Evolutionary conservation across 2,113 vertebrate genomes (phyloP), one percentile per base, ranked within the genome.

Genomic region (Azemiops feae): DNA sequence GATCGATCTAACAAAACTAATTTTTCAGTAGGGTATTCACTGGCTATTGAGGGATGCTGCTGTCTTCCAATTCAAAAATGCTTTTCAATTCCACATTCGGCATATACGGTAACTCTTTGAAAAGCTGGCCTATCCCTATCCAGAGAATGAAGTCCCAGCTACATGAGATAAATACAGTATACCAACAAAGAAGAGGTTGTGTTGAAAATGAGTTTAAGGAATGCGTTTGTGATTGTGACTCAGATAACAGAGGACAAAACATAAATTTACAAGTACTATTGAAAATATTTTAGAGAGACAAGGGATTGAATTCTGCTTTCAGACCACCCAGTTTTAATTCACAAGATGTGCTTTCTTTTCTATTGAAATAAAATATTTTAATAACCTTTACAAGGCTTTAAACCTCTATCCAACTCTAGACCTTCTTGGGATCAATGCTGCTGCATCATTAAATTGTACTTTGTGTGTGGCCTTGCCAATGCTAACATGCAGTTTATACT

Each of bases 271-370:
- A 69, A 54, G 47, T 45, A 14, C 81, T 93, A 47, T 23, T 85
- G 43, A 92, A 92, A 89, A 16, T 89, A 93, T 91, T 94, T 88
- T 89, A 87, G 12, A 8, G 89, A 89, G 95, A 27, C 45, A 11
- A 1, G 27, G n/a, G 91, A 85, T 91, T 53, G 58, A 92, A 85
- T 89, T 57, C 93, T 94, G 93, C 94, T 93, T 92, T 92, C 0
- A 57, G 97, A 97, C 96, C 97, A 97, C 97, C 97, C 96, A 94
- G 45, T 91, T 94, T 90, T 90, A 86, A 86, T 90, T 50, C 91
- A 90, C 43, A 60, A 60, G 45, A 85, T 94, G 0, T 34, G 89
- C 27, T 88, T 53, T 86, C 85, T 92, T 53, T 53, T 64, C 92
- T 91, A 60, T 88, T 87, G 3, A 47, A 91, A 81, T 60, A 85